Evolutionary conservation across 2,113 vertebrate species (phyloP).

Genomic region (Sinosuthora webbiana): DNA sequence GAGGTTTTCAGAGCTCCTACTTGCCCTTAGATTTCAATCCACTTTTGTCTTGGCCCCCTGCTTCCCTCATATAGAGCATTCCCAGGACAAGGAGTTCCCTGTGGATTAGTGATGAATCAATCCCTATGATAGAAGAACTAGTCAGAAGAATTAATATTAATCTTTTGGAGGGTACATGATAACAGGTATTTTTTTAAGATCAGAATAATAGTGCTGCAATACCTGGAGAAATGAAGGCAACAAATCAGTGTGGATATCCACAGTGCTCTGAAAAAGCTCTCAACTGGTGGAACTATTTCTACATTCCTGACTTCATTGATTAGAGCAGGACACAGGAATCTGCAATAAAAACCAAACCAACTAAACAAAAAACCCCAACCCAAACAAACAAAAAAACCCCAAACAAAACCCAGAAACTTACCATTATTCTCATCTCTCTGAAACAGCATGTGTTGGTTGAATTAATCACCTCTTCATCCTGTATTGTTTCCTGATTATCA

Average conservation of each 20-base stretch:
- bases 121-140: neutral
- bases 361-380: neutral
- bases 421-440: neutral
- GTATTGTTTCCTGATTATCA: neutral
- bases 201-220: neutral
- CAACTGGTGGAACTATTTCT: neutral
- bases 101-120: neutral
- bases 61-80: neutral
- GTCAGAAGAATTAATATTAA: neutral
- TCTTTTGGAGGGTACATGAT: neutral
- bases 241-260: neutral
- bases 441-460: neutral
- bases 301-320: rapidly evolving
- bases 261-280: neutral
- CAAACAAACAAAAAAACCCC: neutral
- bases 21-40: neutral
- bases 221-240: neutral
- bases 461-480: neutral
- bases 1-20: neutral
- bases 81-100: neutral
- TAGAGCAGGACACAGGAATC: neutral
- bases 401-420: neutral
- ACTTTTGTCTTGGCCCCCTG: neutral
- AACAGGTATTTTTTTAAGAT: neutral
- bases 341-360: neutral